These are phyloP conservation scores for Ostrea denselamellosa DNA, from an alignment of 1,140 invertebrate genomes.

Conservation along the genomic window DNA sequence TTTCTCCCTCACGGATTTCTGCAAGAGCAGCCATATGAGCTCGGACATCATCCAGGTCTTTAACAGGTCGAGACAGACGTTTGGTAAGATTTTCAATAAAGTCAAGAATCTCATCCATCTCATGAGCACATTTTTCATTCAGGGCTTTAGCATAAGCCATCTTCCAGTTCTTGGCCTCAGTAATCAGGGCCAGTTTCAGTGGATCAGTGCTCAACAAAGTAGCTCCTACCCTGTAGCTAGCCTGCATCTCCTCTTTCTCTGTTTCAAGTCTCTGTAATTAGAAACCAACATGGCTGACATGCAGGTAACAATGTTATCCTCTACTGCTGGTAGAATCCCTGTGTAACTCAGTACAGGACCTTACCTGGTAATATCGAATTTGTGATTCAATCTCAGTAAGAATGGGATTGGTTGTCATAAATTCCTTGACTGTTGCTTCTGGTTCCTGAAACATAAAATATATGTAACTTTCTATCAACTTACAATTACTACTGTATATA, in stretches of 20 bases:
- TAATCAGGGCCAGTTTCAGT: constrained; percentile 90
- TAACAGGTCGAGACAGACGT: constrained; percentile 84
- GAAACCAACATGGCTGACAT: background rate
- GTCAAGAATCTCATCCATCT: constrained; percentile 87
- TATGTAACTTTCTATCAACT: background rate
- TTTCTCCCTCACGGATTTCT: constrained; percentile 95
- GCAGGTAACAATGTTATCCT: background rate
- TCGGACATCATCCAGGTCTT: constrained; percentile 95
- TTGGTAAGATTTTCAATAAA: constrained; percentile 78
- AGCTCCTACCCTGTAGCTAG: constrained; percentile 76
- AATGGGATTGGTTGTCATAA: constrained; percentile 86
- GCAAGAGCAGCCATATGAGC: constrained; percentile 94
- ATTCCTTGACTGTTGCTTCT: constrained; percentile 86
- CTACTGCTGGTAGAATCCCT: background rate
- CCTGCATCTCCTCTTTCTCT: constrained; percentile 77
- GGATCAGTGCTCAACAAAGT: constrained; percentile 83
- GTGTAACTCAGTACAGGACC: background rate
- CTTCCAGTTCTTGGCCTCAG: constrained; percentile 92
- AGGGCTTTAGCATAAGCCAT: constrained; percentile 92
- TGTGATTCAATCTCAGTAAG: constrained; percentile 90
- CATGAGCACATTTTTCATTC: constrained; percentile 93
- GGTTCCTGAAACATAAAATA: constrained; percentile 81
- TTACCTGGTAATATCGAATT: constrained; percentile 80
- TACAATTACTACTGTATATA: too few relatives aligned
- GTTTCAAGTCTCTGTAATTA: constrained; percentile 73